Percentiles rank a stretch among this genome's conserved stretches.
phyloP scores from a whole-genome alignment of 2,113 vertebrate species.

The human region GRCh38 chr12:115553501-115554000 shows the following conservation, averaged over 20 bases:
- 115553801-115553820: neutral
- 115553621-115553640: neutral
- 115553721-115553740: neutral
- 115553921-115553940: neutral
- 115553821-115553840: conserved; percentile 53
- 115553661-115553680: neutral
- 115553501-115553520: conserved; percentile 10
- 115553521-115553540: neutral
- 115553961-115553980: neutral
- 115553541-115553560: neutral
- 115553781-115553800: conserved; percentile 27
- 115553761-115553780: conserved; percentile 56
- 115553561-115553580: neutral
- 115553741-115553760: neutral
- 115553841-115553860: conserved; percentile 39
- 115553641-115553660: conserved; percentile 16
- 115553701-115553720: neutral
- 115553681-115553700: neutral
- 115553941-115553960: neutral
- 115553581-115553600: conserved; percentile 50
- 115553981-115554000: neutral
- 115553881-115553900: neutral
- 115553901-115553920: neutral
- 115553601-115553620: conserved; percentile 58
- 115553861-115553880: neutral